Base-by-base conservation (phyloP, 2,888 invertebrate species). In the Leptinotarsa peninsularis region DNA sequence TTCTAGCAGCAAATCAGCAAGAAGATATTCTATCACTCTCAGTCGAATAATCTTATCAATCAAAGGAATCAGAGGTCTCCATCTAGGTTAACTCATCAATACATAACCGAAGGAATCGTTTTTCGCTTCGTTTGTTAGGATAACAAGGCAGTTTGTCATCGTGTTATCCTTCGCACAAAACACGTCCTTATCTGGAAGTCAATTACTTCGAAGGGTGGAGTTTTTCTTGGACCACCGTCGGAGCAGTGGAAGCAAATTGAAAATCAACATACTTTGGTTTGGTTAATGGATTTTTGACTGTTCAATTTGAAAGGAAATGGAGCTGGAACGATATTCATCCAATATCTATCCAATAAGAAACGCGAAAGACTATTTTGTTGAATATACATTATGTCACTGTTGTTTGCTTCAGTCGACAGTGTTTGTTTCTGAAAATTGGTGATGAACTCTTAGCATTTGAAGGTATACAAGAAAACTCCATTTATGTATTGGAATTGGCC, bases 21-120 rank as follows among this genome's bases (percentile, higher is more conserved):
- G 15, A 23, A 23, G 13, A 10, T 21, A 13, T 23, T 58, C 2
- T 58, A 58, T 58, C 58, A 58, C 23, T 58, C 27, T 27, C 27
- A 4, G 21, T 21, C 23, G 21, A 23, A 13, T 58, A 15, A 4
- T 58, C n/a, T 23, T 23, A 58, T 58, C 23, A 23, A 58, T 58
- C 27, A 58, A 23, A 58, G 14, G 58, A 58, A 58, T 14, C 58
- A 58, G 58, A 58, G 58, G 58, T 58, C 58, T 58, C 58, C 23
- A 23, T 23, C 3, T 14, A 23, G 4, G 14, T 4, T 58, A 4
- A 58, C 58, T 10, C 58, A 23, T 58, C 58, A 4, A 58, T 58
- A 23, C 13, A 58, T 58, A 23, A 58, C 56, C 13, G 21, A 58
- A 58, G 58, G 4, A 23, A 23, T 14, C 18, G 58, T 10, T 10